Evolutionary conservation across 2,888 invertebrate species (phyloP), one percentile per base, ranked within the genome.

Genomic region (Drosophila longiperda): DNA sequence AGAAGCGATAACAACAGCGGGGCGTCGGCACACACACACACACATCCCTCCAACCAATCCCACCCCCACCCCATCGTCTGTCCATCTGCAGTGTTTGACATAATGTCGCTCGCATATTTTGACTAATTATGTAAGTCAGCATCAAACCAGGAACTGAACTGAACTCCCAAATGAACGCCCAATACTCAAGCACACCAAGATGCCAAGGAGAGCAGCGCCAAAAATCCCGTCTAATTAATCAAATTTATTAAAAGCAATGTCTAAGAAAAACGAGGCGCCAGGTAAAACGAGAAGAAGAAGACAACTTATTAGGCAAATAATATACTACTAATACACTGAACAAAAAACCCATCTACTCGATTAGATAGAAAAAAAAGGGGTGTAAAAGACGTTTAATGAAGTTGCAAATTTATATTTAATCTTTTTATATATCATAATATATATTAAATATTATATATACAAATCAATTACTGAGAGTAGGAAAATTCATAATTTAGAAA

Each of bases 151-250:
- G 29, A 64, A 32, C 15, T 20, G 34, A 50, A 34, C 17, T 0
- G 17, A 64, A 15, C 29, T 23, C 23, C 26, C 20, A 29, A n/a
- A n/a, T n/a, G n/a, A n/a, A 32, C 17, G n/a, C 23, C n/a, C 20
- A 29, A 32, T 9, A 20, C 12, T n/a, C 55, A 8, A 36, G 38
- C 12, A 17, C 32, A 20, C n/a, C 23, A 60, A 65, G 62, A 61
- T 62, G 75, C 50, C 57, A 63, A n/a, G 8, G 23, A 58, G 53
- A 80, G 57, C 68, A 66, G 68, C 59, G 66, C 42, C 75, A 67
- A 76, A 81, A 79, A 79, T 87, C 36, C 62, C 40, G 54, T 63
- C 48, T 83, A 77, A 87, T 85, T 85, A 87, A 85, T 85, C 79
- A 85, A 85, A 83, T 87, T 85, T 66, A 87, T 87, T 83, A 85